phyloP scores from a whole-genome alignment of 1,140 invertebrate species.

The Drosophila oshimai region DNA sequence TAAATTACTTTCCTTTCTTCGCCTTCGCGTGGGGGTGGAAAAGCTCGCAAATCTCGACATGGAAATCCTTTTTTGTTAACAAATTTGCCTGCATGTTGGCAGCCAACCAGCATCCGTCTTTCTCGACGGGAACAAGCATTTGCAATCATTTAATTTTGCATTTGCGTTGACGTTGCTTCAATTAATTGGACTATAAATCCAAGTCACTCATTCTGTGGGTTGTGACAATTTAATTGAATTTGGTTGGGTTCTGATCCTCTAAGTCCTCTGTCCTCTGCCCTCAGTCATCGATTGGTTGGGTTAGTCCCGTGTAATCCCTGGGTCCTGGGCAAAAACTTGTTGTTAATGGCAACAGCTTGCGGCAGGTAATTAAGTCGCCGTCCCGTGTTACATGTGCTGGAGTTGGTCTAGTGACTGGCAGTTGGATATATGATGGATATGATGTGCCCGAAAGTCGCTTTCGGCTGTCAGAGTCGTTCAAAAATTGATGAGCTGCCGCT shows the following conservation, averaged over 20 bases:
- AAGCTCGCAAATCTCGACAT: conserved; percentile 40
- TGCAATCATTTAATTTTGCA: conserved; percentile 58
- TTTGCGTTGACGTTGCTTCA: conserved; percentile 53
- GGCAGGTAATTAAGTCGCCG: conserved; percentile 34
- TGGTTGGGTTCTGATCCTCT: too few species aligned
- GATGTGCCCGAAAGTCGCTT: conserved; percentile 48
- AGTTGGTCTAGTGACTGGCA: neutral
- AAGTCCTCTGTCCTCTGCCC: neutral
- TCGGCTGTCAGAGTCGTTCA: conserved; percentile 42
- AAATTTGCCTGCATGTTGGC: conserved; percentile 35
- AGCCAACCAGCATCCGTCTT: neutral
- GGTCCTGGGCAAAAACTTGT: conserved; percentile 14
- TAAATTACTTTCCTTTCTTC: conserved; percentile 65
- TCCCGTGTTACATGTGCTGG: conserved; percentile 17
- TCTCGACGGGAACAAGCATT: conserved; percentile 30
- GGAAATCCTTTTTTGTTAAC: conserved; percentile 60
- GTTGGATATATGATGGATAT: conserved; percentile 22
- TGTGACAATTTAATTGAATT: conserved; percentile 41
- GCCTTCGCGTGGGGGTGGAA: neutral
- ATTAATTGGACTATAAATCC: conserved; percentile 68
- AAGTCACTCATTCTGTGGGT: conserved; percentile 15
- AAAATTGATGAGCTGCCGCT: conserved; percentile 56
- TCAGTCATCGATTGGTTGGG: conserved; percentile 3
- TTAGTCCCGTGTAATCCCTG: neutral
- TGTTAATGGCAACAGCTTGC: conserved; percentile 39